Evolutionary conservation across 2,113 vertebrate genomes (phyloP), one percentile per base, ranked within the genome.

Genomic region (Oenanthe oenanthe): DNA sequence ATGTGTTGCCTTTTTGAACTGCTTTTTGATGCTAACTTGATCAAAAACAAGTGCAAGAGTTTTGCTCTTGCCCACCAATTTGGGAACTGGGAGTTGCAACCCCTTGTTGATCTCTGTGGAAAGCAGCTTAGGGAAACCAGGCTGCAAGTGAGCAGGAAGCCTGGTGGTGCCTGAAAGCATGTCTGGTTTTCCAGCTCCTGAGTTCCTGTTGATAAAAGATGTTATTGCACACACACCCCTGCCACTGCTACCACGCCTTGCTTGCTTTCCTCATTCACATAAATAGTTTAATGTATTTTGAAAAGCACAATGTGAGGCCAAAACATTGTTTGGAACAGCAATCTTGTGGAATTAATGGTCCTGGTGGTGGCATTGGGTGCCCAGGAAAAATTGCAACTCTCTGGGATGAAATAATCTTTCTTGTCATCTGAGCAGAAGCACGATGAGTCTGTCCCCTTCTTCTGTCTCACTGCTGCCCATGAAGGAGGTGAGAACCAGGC

Each of bases 161-260:
- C n/a, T 73, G 60, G 36, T 1, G 6, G 53, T 84, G 70, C 87
- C 81, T 94, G 74, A 47, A 88, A 94, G 22, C 5, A 1, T 12
- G 8, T 48, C 57, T 95, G 57, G 36, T 88, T 94, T 93, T 92
- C 93, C 62, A 10, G 3, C 74, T 82, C 54, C n/a, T 9, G 15
- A 32, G 61, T 82, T 96, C 88, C 89, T 84, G 34, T 74, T 93
- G 82, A 76, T 92, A 89, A 89, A 94, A 57, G 81, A 65, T 85
- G 29, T 79, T 82, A 47, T 10, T 75, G 62, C 58, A 32, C 53
- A 79, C 58, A 56, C 70, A 19, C 15, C 45, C 57, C 54, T 66
- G 48, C 43, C 60, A 34, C 36, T 48, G 87, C 53, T 70, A 58
- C 75, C 79, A n/a, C 25, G 0, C 83, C 72, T 80, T 54, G 32